A percentile compares a stretch with the other conserved stretches of the same genome.
These are phyloP conservation scores for Calliphora vicina DNA, from an alignment of 1,140 invertebrate species.

Conservation along the genomic window DNA sequence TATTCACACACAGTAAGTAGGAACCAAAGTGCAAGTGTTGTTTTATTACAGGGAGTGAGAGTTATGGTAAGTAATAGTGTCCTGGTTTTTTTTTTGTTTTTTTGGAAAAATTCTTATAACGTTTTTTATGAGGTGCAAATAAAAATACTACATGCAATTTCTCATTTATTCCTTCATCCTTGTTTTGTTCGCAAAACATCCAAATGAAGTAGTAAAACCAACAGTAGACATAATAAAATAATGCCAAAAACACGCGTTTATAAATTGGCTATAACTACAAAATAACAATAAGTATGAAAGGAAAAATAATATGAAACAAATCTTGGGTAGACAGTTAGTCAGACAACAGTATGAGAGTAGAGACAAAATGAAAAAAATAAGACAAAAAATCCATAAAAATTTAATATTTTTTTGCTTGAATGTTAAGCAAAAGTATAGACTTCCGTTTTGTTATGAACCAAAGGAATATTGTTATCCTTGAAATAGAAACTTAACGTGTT, in stretches of 20 bases:
- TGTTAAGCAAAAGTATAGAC: background rate
- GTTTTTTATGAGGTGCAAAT: slow-evolving; percentile 34
- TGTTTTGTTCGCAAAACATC: background rate
- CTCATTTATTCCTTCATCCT: background rate
- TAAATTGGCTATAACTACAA: slow-evolving; percentile 22
- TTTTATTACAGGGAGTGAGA: background rate
- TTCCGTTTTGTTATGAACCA: background rate
- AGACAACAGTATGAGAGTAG: background rate
- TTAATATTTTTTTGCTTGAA: no score
- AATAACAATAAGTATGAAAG: background rate
- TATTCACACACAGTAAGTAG: no score
- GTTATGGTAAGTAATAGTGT: background rate
- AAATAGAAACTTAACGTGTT: background rate
- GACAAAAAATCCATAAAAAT: background rate
- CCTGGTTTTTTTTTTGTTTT: background rate
- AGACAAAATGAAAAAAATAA: background rate
- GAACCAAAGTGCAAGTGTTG: background rate
- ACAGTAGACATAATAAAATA: slow-evolving; percentile 30
- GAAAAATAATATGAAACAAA: background rate
- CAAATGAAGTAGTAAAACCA: slow-evolving; percentile 4
- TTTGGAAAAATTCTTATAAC: background rate
- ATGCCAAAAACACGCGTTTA: slow-evolving; percentile 19
- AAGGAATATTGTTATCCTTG: background rate
- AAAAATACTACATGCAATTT: background rate
- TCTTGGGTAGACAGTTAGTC: background rate